Evolutionary conservation across 2,888 invertebrate species (phyloP).

Genomic region (Pyralis farinalis): DNA sequence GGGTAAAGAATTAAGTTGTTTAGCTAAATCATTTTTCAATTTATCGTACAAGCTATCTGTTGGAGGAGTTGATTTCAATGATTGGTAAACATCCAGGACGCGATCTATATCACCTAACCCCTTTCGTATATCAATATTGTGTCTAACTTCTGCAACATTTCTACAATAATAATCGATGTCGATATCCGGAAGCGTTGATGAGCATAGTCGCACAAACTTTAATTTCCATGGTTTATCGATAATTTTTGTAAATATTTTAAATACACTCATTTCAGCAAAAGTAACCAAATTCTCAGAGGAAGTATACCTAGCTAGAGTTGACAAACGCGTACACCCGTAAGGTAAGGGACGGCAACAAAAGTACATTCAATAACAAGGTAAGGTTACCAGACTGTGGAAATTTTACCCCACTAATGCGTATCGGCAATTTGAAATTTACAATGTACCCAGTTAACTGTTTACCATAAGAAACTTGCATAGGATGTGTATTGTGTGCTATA

Average conservation of each 20-base stretch:
- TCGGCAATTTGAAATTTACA: too few species aligned
- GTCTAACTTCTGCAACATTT: conserved; percentile 81
- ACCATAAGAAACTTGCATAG: too few species aligned
- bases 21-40: conserved; percentile 57
- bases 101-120: conserved; percentile 84
- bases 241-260: background rate
- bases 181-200: conserved; percentile 49
- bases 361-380: too few species aligned
- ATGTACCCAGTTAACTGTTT: too few species aligned
- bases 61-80: conserved; percentile 33
- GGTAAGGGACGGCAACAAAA: too few species aligned
- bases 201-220: background rate
- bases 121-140: conserved; percentile 85
- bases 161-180: conserved; percentile 83
- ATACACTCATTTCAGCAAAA: background rate
- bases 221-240: background rate
- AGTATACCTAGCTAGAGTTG: too few species aligned
- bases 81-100: conserved; percentile 69
- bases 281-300: too few species aligned
- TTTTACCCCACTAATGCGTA: too few species aligned
- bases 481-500: too few species aligned
- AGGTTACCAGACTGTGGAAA: too few species aligned
- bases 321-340: too few species aligned
- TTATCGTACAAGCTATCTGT: conserved; percentile 30
- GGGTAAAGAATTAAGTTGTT: conserved; percentile 85